phyloP scores from a whole-genome alignment of 2,113 vertebrate species.

The Junco hyemalis region DNA sequence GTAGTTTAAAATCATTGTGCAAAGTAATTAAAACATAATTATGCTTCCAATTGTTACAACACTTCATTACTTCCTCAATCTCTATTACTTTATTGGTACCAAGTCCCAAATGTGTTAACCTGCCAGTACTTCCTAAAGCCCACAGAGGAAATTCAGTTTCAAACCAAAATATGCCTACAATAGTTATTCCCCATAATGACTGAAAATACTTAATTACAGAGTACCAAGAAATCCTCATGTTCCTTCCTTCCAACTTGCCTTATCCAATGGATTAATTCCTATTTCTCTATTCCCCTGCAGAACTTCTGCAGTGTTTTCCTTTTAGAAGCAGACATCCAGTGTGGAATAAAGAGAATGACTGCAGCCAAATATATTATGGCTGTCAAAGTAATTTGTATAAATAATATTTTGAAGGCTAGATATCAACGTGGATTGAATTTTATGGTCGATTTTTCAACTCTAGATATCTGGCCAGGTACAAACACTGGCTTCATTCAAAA shows the following conservation, averaged over 20 bases:
- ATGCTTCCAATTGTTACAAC: neutral
- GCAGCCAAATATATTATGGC: neutral
- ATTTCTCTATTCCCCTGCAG: neutral
- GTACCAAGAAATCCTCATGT: neutral
- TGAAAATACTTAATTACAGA: neutral
- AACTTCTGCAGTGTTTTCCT: neutral
- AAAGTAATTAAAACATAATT: neutral
- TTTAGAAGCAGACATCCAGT: neutral
- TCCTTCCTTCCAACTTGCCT: neutral
- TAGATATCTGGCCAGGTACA: neutral
- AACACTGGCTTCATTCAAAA: neutral
- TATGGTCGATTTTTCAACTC: neutral
- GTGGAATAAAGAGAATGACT: neutral
- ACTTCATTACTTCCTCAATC: neutral
- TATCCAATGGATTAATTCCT: neutral
- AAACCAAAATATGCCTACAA: neutral
- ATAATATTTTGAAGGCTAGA: neutral
- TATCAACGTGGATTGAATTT: neutral
- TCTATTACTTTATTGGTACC: neutral
- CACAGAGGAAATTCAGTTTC: neutral
- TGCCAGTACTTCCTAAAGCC: neutral
- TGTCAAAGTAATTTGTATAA: neutral
- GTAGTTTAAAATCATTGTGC: neutral
- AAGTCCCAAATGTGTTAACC: neutral
- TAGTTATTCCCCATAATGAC: neutral